Base-by-base conservation (phyloP, 2,888 invertebrate species). In the Leptinotarsa juncta region DNA sequence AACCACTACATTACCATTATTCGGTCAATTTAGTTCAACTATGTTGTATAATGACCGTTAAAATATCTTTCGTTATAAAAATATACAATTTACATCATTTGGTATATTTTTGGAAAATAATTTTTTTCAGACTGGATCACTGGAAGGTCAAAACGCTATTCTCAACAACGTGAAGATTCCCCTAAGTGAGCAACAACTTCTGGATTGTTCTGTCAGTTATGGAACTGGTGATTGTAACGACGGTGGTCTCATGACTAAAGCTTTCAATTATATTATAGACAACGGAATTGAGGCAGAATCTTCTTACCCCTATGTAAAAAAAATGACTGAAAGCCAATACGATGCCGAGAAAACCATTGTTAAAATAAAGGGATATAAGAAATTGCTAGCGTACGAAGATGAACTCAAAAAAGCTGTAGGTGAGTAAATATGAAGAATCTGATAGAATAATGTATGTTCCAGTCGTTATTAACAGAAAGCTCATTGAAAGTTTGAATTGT, bases 261-360 rank as follows among this genome's bases (percentile, higher is more conserved):
- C 88, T 42, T 90, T 88, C 81, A 78, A 89, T 80, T 89, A 89
- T 82, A 83, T 89, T 32, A 84, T 84, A 69, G 83, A 85, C 23
- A 89, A 89, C 82, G 92, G 92, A 20, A 89, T 92, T 70, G 90
- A 91, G 80, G 89, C 89, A 2, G 91, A 81, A 72, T 81, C 80
- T 2, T 84, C 88, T 0, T 92, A 91, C 80, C 91, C 91, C 16
- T 91, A 91, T 74, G 77, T 77, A 76, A 76, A 57, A 1, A 50
- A 12, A 23, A 73, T 79, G 20, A 71, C 72, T 20, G 10, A 48
- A 16, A 82, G 83, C 65, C 7, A 7, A 20, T n/a, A 48, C 16
- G 23, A 26, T 23, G 10, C 16, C 3, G 5, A 32, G 12, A 14
- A 71, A 14, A n/a, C 23, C 2, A 69, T 57, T 5, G 15, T 72